Conservation (phyloP, 2,113 vertebrate species). For the Phyllostomus hastatus region DNA sequence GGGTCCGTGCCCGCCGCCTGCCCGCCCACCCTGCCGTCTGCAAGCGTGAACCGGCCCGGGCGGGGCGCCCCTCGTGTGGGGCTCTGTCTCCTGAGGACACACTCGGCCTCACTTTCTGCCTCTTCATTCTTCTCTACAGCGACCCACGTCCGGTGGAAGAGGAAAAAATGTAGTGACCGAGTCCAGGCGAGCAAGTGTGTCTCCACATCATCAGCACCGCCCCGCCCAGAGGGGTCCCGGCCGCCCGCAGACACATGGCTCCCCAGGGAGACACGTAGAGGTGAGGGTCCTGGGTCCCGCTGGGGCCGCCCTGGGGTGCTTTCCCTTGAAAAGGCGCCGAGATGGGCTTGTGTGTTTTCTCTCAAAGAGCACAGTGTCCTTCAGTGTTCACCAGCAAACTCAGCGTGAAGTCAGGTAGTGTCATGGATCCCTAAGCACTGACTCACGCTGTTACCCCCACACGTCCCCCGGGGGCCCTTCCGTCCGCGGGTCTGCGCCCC, state of each 20-base stretch:
- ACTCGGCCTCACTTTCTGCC: background rate
- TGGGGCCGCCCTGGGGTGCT: background rate
- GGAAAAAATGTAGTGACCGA: slow-evolving; percentile 58
- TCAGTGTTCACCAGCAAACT: background rate
- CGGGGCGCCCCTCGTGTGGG: accelerated
- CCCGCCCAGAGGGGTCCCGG: background rate
- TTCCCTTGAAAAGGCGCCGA: background rate
- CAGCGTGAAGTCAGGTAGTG: background rate
- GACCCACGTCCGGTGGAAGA: slow-evolving; percentile 16
- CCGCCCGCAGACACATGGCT: slow-evolving; percentile 7
- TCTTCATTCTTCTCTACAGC: slow-evolving; percentile 45
- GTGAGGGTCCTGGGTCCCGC: background rate
- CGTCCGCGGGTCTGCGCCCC: accelerated
- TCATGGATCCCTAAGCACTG: background rate
- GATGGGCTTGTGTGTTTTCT: background rate
- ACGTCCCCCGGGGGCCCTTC: background rate
- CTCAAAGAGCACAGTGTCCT: background rate
- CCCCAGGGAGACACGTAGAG: slow-evolving; percentile 40
- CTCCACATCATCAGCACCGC: background rate
- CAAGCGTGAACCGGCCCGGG: background rate
- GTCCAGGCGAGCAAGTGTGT: background rate
- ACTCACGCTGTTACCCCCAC: accelerated
- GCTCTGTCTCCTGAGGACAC: background rate
- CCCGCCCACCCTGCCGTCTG: accelerated
- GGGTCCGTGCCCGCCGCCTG: accelerated